Evolutionary conservation across 2,113 vertebrate species (phyloP), one percentile per base, ranked within the genome.

Genomic region (Psettodes erumei): DNA sequence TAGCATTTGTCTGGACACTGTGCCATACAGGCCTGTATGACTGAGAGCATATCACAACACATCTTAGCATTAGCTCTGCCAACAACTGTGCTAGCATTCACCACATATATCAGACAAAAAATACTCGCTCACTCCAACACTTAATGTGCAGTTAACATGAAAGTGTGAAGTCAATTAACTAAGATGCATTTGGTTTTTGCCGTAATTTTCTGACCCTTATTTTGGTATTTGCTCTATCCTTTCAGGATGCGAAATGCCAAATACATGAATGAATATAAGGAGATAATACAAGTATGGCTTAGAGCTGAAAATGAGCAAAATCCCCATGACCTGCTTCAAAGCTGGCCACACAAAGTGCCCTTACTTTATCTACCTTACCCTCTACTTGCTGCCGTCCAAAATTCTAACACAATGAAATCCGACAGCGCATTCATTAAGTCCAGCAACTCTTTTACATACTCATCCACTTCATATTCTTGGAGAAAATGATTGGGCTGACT

Each of bases 401-500:
- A 71, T 66, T 45, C 47, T 59, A 50, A 56, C 59, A 73, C 45
- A 63, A 67, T 77, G 64, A 75, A 79, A 66, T 75, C 61, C 48
- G 60, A 35, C 69, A 60, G 62, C 50, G 8, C 63, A 38, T 70
- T 69, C 37, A 38, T 54, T 86, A 71, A 89, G 79, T 79, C 76
- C 68, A 64, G 71, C 51, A 48, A 69, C 56, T 69, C 58, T 68
- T 86, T 77, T 65, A 74, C 83, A 82, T 81, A 65, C 59, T 71
- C 71, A 33, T 38, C 60, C 27, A 48, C 73, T 84, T 84, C 62
- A 63, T 77, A 81, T 90, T 81, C 67, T 69, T 3, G 1, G 66
- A 4, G 38, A 77, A 79, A 79, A 64, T 81, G 85, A 84, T 81
- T 86, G 62, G 71, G 66, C 73, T 85, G 88, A 91, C 85, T 75